These are phyloP conservation scores for Steinernema khuongi DNA, from an alignment of 1,140 invertebrate species.

Conservation along the genomic window DNA sequence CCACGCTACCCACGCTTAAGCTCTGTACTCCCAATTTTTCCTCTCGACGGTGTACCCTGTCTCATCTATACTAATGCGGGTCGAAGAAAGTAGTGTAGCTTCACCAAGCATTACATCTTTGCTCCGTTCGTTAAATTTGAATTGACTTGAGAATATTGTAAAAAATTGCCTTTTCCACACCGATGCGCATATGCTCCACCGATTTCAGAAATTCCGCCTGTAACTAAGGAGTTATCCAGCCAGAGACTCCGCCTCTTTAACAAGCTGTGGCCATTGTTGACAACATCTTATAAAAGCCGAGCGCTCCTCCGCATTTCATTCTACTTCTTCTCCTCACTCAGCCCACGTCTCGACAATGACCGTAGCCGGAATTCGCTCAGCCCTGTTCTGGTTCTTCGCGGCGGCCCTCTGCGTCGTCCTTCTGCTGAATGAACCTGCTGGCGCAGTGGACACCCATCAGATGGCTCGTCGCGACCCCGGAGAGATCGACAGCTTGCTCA, in stretches of 20 bases:
- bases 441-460: background rate
- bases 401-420: background rate
- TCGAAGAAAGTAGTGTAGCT: no score
- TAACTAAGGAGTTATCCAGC: background rate
- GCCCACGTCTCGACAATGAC: background rate
- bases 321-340: background rate
- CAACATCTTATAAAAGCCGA: background rate
- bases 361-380: background rate
- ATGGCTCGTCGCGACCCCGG: slow-evolving; percentile 11
- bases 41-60: no score
- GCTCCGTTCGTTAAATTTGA: no score
- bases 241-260: background rate
- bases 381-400: background rate
- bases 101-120: no score
- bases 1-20: no score
- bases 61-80: no score
- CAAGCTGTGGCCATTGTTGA: background rate
- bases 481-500: background rate
- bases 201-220: no score
- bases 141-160: no score
- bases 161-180: no score
- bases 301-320: background rate
- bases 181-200: no score
- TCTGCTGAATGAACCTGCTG: background rate
- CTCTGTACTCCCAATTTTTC: no score